phyloP scores from a whole-genome alignment of 2,113 vertebrate species.

The Mormyrus iriodes region DNA sequence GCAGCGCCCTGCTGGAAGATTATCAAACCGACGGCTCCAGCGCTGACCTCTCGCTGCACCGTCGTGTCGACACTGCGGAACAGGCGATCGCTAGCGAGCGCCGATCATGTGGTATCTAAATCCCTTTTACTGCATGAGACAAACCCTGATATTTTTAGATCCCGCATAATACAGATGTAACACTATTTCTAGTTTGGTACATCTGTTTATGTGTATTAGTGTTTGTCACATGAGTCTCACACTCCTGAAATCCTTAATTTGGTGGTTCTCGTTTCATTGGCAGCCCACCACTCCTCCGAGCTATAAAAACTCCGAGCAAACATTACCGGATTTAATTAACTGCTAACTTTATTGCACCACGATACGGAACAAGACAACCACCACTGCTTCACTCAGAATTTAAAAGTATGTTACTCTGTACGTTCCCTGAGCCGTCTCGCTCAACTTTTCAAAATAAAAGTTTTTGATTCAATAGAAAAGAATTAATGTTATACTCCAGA shows the following conservation, averaged over 20 bases:
- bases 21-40: constrained; percentile 8
- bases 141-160: constrained; percentile 35
- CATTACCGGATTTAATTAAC: not conserved
- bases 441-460: not conserved
- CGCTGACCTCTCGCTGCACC: not conserved
- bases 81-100: constrained; percentile 11
- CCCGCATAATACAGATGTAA: constrained; percentile 19
- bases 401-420: not conserved
- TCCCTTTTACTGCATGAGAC: constrained; percentile 16
- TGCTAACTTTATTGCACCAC: not conserved
- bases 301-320: not conserved
- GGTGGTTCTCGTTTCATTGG: not conserved
- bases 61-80: not conserved
- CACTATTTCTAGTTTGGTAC: constrained; percentile 14
- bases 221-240: not conserved
- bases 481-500: not conserved
- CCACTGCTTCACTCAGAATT: not conserved
- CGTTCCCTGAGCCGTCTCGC: not conserved
- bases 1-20: constrained; percentile 20
- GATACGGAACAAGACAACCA: not conserved
- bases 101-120: constrained; percentile 22
- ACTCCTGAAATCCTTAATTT: not conserved
- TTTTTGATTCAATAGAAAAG: not conserved
- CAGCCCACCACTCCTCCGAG: not conserved
- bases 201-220: not conserved